Base-by-base conservation (phyloP, 1,140 invertebrate genomes). In the Calliopsis andreniformis region DNA sequence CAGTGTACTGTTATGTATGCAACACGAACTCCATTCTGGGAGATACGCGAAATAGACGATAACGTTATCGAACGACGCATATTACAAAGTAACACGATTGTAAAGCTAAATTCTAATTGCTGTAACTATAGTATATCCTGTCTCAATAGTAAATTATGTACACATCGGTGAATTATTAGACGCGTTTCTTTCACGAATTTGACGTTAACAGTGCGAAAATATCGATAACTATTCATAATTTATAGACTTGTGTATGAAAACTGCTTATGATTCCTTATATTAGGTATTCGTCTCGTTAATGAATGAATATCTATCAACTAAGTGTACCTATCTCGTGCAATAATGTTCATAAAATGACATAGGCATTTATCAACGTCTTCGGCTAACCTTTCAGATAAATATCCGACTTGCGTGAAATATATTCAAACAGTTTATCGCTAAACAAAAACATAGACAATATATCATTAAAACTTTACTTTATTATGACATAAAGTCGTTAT, bases 31-130 rank as follows among this genome's bases (percentile, higher is more conserved):
- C 4, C 25, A 47, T 53, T 30, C 23, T 12, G 3, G 18, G 47
- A 51, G 47, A 64, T 72, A 51, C 47, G 39, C 39, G 51, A 63
- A 72, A n/a, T 32, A 42, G 18, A 39, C 59, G 59, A 16, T 20
- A 6, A 10, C 14, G 59, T 64, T 72, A 72, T 72, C 69, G 25
- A 23, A 23, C 7, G 0, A 18, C 35, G 35, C 43, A 39, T 42
- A 23, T 64, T 72, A 63, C 69, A 72, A 53, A 25, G 30, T 20
- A 25, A 61, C 58, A 42, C 59, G 53, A 63, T 51, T 71, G 69
- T 62, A 49, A 71, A 51, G 69, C 45, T 25, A 35, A 71, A 62
- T 49, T n/a, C 28, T 49, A 49, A 47, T 61, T 59, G 69, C 39
- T 18, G 0, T 8, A 23, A 10, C 35, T 39, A n/a, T n/a, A n/a